Evolutionary conservation across 64 coral and sea anemone species (phyloP), one percentile per base, ranked within the genome.

Genomic region (Astreopora myriophthalma): DNA sequence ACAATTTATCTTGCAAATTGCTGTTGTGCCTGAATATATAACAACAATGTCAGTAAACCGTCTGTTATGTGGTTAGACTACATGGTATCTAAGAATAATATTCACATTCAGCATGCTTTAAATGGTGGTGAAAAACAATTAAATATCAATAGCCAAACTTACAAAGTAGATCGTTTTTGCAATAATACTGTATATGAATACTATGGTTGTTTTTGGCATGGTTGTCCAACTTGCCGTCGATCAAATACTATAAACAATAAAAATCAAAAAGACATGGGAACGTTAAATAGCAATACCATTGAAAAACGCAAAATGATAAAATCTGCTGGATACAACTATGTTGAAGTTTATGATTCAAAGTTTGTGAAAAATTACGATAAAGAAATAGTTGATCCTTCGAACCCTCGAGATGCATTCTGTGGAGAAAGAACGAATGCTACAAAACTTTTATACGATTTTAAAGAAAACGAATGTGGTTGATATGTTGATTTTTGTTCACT

Each of bases 141-240:
- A 6, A 26, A 0, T 1, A 85, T 85, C 6, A 67, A 38, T 39
- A n/a, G 64, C 17, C 23, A 85, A 35, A 67, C 14, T 24, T 63
- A 85, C 64, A 85, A 37, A 67, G 31, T 85, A 1, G 80, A 68
- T 67, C 55, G 80, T 0, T 85, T 85, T 40, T 39, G 80, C 31
- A n/a, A 22, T 6, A 85, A 85, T 67, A 67, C 80, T n/a, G 60
- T 85, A 8, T 85, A 67, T 38, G 57, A 85, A 85, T 85, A 24
- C 17, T 24, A 63, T 23, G 57, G 80, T 85, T 85, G 80, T 67
- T 85, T 85, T 67, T 85, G 55, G 51, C 52, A 84, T 36, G 79
- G 79, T 5, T 84, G 52, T 63, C 28, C 79, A 34, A 65, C 1
- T 8, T 84, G 79, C 28, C 62, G 62, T 84, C 1, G 13, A 36